Evolutionary conservation across 2,888 invertebrate species (phyloP).

Genomic region (Odontothrips loti): DNA sequence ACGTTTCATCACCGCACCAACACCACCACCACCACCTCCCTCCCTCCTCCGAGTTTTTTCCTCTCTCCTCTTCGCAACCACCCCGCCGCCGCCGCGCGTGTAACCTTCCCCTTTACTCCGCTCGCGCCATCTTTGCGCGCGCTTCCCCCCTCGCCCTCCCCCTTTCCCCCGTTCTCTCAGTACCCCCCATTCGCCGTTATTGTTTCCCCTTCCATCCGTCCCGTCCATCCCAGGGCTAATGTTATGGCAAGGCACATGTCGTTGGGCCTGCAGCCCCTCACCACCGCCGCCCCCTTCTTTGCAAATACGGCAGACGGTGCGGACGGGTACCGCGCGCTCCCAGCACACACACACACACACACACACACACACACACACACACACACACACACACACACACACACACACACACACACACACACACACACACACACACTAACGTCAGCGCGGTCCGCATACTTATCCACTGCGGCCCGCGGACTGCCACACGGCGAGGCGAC

Average conservation of each 20-base stretch:
- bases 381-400: no score
- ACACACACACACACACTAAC: no score
- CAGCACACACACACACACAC: no score
- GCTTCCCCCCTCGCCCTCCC: neutral
- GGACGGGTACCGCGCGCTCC: no score
- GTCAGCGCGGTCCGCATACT: no score
- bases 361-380: no score
- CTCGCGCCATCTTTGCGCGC: neutral
- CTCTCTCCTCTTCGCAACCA: neutral
- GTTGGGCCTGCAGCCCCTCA: neutral
- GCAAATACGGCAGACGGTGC: neutral
- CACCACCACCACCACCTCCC: neutral
- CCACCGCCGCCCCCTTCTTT: neutral
- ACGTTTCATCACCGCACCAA: constrained; percentile 4
- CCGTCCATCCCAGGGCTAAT: constrained; percentile 13
- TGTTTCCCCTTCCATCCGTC: neutral
- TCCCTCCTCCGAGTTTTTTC: neutral
- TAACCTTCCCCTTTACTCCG: neutral
- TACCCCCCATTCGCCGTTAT: constrained; percentile 10
- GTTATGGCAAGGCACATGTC: neutral
- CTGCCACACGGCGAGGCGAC: no score
- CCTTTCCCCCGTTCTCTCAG: neutral
- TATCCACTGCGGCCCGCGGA: no score
- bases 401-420: no score
- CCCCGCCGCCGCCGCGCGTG: neutral